Base-by-base conservation (phyloP, 2,888 invertebrate species). In the Mamestra brassicae region DNA sequence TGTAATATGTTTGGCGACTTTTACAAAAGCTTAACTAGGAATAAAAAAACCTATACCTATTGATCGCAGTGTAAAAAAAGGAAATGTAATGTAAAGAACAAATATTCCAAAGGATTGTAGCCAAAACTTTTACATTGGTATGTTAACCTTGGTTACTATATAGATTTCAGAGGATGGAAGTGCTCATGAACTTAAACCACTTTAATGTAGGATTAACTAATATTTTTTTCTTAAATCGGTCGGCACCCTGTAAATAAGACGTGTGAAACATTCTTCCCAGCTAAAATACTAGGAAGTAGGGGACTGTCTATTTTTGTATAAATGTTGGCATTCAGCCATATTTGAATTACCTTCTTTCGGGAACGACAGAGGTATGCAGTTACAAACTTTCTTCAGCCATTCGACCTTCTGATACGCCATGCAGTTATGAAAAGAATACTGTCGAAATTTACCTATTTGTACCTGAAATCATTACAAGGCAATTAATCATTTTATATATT, bases 351-450 rank as follows among this genome's bases (percentile, higher is more conserved):
- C 94, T 90, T 89, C 89, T 70, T 95, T 92, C 0, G 97, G 95
- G 75, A 97, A 96, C 86, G 95, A 97, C 76, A 96, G 95, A 0
- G 98, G 98, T 1, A 97, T 90, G 89, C 98, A 98, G 11, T 97
- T 95, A 85, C 98, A 98, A 2, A 89, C 82, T 6, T 89, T 88
- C 36, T 92, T 92, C 0, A 97, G 92, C 60, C 97, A 89, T 58
- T 92, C 89, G 34, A 97, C 93, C 54, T 97, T 96, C 85, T 97
- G 97, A 81, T 97, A 97, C 1, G 96, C 95, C 93, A 97, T 94
- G 85, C 98, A 98, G 90, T 98, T 98, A 79, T 97, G 97, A 78
- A 97, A 97, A 0, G 97, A 97, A 86, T 98, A 98, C 8, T 94
- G 93, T 0, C 87, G 89, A 60, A 95, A 89, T 81, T 91, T 85